Conservation (phyloP, 2,888 invertebrate genomes). For the Colostygia pectinataria region DNA sequence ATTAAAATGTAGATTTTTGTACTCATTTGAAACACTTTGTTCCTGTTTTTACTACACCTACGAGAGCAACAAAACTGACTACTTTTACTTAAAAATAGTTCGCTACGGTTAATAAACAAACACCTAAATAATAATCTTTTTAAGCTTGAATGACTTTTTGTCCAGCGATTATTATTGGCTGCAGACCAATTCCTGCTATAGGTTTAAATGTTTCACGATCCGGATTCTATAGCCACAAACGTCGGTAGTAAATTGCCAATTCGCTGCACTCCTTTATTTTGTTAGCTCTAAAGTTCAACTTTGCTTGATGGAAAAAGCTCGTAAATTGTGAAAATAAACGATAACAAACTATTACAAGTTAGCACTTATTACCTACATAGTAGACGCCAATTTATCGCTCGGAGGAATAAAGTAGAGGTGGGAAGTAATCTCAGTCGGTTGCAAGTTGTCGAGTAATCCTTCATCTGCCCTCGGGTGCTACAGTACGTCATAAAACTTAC, state of each 20-base stretch:
- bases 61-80: conserved; percentile 3
- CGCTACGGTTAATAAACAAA: background rate
- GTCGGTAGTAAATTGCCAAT: conserved; percentile 28
- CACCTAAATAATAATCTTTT: conserved; percentile 17
- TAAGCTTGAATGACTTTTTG: conserved; percentile 8
- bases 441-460: conserved; percentile 52
- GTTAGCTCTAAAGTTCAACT: conserved; percentile 22
- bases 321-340: conserved; percentile 35
- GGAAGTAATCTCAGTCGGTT: conserved; percentile 50
- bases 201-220: conserved; percentile 27
- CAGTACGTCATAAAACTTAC: conserved; percentile 52
- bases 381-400: conserved; percentile 49
- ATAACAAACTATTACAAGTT: conserved; percentile 36
- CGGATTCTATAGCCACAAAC: conserved; percentile 24
- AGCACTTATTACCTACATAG: conserved; percentile 33
- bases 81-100: background rate
- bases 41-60: conserved; percentile 9
- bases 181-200: conserved; percentile 23
- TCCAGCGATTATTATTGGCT: conserved; percentile 23
- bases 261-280: conserved; percentile 17
- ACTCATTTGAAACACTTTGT: conserved; percentile 10
- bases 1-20: conserved; percentile 21
- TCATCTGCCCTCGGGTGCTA: conserved; percentile 47
- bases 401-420: conserved; percentile 45
- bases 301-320: conserved; percentile 10